Evolutionary conservation across 2,797 vertebrate genomes (phyloP).

Genomic region (Squalus acanthias): DNA sequence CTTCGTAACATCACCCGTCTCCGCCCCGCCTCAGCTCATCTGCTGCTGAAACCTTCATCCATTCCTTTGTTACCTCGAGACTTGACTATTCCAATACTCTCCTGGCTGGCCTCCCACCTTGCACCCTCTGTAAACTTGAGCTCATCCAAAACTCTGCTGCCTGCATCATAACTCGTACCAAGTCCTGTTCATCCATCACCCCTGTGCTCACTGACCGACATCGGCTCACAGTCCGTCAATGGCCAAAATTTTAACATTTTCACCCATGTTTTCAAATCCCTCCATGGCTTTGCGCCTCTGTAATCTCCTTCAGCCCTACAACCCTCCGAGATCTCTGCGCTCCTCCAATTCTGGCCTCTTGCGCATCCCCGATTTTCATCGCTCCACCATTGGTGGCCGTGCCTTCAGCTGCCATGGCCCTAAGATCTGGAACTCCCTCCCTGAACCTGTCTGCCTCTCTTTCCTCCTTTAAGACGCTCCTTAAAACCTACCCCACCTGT

Average conservation of each 20-base stretch:
- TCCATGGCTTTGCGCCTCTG: neutral
- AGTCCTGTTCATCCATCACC: neutral
- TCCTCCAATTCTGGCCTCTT: neutral
- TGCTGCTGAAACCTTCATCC: neutral
- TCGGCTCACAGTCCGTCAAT: neutral
- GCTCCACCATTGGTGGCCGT: neutral
- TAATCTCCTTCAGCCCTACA: neutral
- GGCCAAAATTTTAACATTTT: no score
- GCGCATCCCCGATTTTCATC: neutral
- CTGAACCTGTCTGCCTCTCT: neutral
- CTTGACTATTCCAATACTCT: neutral
- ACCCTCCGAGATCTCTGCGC: neutral
- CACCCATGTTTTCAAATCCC: neutral
- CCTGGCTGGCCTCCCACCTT: neutral
- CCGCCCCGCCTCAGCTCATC: neutral
- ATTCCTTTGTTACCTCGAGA: neutral
- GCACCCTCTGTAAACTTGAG: neutral
- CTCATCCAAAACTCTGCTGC: neutral
- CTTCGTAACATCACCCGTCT: no score
- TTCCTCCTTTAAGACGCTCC: no score
- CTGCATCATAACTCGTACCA: neutral
- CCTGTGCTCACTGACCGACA: neutral
- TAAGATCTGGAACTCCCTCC: neutral
- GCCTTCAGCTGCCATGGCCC: neutral
- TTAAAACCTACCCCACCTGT: neutral